Base-by-base conservation (phyloP, 2,888 invertebrate genomes). In the Zeuzera pyrina region DNA sequence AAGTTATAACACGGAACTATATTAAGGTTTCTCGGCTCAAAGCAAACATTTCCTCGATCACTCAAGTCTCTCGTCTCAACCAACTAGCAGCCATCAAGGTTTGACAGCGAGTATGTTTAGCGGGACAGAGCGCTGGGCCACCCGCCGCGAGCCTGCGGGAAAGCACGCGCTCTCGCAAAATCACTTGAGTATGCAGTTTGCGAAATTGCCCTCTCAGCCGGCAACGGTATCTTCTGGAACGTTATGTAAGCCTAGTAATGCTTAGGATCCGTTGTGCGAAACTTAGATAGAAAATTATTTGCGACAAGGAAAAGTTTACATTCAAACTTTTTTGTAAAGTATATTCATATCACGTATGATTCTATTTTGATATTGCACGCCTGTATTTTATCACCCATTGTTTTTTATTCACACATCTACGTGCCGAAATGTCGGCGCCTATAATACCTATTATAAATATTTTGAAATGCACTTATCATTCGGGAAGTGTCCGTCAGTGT, bases 261-360 rank as follows among this genome's bases (percentile, higher is more conserved):
- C 42, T 38, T 34, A 34, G n/a, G n/a, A n/a, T n/a, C n/a, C n/a
- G n/a, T n/a, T n/a, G n/a, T n/a, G n/a, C n/a, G n/a, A n/a, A n/a
- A n/a, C n/a, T n/a, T n/a, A n/a, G n/a, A n/a, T n/a, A n/a, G n/a
- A n/a, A n/a, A n/a, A n/a, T n/a, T n/a, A n/a, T n/a, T n/a, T n/a
- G n/a, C n/a, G n/a, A n/a, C n/a, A n/a, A n/a, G n/a, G n/a, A n/a
- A n/a, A n/a, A n/a, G n/a, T n/a, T n/a, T n/a, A n/a, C n/a, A n/a
- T n/a, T n/a, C n/a, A n/a, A n/a, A n/a, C n/a, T n/a, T n/a, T n/a
- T n/a, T n/a, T n/a, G n/a, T n/a, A n/a, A n/a, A n/a, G n/a, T n/a
- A n/a, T n/a, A n/a, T n/a, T n/a, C n/a, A n/a, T n/a, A n/a, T n/a
- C 77, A 77, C 77, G 78, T 66, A 73, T 76, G 76, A 74, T 71